phyloP scores from a whole-genome alignment of 2,113 vertebrate species.

The Sinocyclocheilus grahami region DNA sequence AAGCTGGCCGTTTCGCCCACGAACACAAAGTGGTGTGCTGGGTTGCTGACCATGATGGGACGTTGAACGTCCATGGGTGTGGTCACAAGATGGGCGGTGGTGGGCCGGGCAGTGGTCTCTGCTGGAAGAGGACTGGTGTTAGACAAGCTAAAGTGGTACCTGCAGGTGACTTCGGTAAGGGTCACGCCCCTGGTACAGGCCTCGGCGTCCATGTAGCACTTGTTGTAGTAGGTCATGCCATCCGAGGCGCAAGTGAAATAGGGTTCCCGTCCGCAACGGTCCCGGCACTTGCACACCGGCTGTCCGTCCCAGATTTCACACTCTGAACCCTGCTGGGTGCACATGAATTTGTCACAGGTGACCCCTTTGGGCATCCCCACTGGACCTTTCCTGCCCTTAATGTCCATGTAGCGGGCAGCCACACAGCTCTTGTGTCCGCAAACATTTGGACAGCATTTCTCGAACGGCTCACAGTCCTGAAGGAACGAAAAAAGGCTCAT shows the following conservation, averaged over 20 bases:
- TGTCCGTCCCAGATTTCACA: constrained; percentile 98
- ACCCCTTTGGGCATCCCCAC: constrained; percentile 92
- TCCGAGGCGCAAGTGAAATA: constrained; percentile 97
- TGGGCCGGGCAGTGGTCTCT: constrained; percentile 87
- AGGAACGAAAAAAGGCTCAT: neutral
- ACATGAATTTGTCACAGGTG: constrained; percentile 95
- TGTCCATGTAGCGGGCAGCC: constrained; percentile 90
- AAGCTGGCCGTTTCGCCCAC: constrained; percentile 94
- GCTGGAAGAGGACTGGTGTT: constrained; percentile 88
- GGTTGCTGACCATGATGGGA: constrained; percentile 81
- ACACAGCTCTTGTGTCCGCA: constrained; percentile 97
- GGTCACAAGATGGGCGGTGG: constrained; percentile 81
- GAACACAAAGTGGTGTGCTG: constrained; percentile 82
- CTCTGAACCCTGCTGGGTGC: constrained; percentile 94
- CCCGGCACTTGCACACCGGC: constrained; percentile 94
- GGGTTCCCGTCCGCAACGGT: constrained; percentile 95
- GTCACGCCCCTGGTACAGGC: constrained; percentile 93
- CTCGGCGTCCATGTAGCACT: constrained; percentile 98
- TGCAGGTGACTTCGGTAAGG: constrained; percentile 91
- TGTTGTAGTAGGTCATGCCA: constrained; percentile 98
- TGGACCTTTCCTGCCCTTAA: constrained; percentile 89
- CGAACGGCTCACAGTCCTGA: constrained; percentile 94
- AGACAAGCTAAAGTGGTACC: constrained; percentile 93
- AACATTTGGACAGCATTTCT: constrained; percentile 97
- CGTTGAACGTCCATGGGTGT: constrained; percentile 81